These are phyloP conservation scores for Glyphotaelius pellucidus DNA, from an alignment of 2,888 invertebrate species.

Conservation along the genomic window DNA sequence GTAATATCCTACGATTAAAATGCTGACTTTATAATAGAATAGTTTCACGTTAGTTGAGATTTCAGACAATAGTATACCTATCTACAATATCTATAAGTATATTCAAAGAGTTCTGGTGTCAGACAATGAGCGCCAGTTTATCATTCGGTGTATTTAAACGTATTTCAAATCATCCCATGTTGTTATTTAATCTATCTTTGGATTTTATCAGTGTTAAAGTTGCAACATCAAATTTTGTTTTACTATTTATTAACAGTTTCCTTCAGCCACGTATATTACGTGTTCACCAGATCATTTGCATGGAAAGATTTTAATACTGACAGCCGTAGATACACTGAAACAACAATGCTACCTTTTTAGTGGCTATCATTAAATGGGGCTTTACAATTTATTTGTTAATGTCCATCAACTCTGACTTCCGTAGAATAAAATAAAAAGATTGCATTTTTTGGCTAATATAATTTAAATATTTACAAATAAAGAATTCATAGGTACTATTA, in stretches of 20 bases:
- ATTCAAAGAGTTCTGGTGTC: background rate
- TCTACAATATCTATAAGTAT: background rate
- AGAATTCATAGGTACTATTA: background rate
- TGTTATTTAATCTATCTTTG: background rate
- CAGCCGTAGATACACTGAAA: background rate
- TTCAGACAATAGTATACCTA: slow-evolving; percentile 13
- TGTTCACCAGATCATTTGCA: background rate
- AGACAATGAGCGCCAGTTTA: background rate
- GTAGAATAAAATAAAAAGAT: background rate
- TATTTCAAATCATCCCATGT: background rate
- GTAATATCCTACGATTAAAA: background rate
- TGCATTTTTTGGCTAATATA: background rate
- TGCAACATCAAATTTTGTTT: background rate
- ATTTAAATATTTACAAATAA: background rate
- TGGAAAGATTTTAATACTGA: background rate
- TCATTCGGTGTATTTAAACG: background rate
- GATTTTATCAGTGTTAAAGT: background rate
- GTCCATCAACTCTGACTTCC: background rate
- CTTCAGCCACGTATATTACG: background rate
- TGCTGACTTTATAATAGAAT: background rate
- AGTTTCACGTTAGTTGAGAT: slow-evolving; percentile 7
- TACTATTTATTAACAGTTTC: background rate
- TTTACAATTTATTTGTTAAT: background rate
- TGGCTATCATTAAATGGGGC: background rate
- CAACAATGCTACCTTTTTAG: background rate